A percentile compares a stretch with the other conserved stretches of the same genome.
These are phyloP conservation scores for Masnerella sp. DNA, from an alignment of 2,888 invertebrate genomes.

Conservation along the genomic window DNA sequence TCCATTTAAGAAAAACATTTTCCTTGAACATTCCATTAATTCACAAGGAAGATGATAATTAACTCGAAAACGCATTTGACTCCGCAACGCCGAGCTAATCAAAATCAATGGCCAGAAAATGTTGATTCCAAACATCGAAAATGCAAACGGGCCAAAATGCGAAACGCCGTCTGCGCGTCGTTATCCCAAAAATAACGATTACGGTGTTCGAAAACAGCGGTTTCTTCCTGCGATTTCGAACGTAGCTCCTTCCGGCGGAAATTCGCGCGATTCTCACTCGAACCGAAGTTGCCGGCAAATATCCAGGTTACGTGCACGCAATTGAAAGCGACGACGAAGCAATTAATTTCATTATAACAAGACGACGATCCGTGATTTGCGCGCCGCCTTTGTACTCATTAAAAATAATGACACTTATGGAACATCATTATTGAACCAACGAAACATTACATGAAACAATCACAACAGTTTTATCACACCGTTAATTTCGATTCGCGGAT, in stretches of 20 bases:
- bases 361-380: slow-evolving; percentile 23
- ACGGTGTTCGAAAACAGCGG: slow-evolving; percentile 15
- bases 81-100: neutral
- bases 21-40: too few species aligned
- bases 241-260: slow-evolving; percentile 21
- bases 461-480: too few species aligned
- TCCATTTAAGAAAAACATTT: too few species aligned
- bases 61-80: neutral
- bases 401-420: slow-evolving; percentile 53
- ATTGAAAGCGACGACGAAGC: slow-evolving; percentile 36
- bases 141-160: neutral
- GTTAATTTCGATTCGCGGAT: too few species aligned
- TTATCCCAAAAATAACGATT: slow-evolving; percentile 10
- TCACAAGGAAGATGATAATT: too few species aligned
- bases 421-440: slow-evolving; percentile 38
- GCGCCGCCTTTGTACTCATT: slow-evolving; percentile 35
- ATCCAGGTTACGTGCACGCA: slow-evolving; percentile 24
- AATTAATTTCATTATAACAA: slow-evolving; percentile 53
- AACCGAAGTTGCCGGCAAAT: slow-evolving; percentile 35
- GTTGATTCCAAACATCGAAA: neutral
- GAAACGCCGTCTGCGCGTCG: neutral
- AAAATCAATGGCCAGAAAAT: slow-evolving; percentile 5
- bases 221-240: slow-evolving; percentile 18
- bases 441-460: slow-evolving; percentile 31
- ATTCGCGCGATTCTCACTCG: slow-evolving; percentile 23